These are phyloP conservation scores for Pocillopora verrucosa DNA, from an alignment of 64 coral and sea anemone genomes.

Conservation along the genomic window DNA sequence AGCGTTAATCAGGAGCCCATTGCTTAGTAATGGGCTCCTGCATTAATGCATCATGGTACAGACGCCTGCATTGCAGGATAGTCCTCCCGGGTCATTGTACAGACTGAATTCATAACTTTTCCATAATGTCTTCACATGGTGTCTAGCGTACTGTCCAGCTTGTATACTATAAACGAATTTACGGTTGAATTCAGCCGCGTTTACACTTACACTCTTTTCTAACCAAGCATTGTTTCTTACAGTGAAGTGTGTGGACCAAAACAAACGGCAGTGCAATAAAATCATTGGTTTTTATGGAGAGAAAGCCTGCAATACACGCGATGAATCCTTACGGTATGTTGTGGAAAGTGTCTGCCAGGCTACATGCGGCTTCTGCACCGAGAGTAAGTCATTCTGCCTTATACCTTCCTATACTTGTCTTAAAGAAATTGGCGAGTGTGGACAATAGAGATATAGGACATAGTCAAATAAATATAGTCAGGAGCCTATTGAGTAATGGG, in stretches of 20 bases:
- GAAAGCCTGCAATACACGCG: background rate
- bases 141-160: too few relatives aligned
- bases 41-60: too few relatives aligned
- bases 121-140: too few relatives aligned
- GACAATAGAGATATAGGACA: background rate
- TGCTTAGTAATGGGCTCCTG: too few relatives aligned
- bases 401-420: too few relatives aligned
- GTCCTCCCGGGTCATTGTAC: too few relatives aligned
- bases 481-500: background rate
- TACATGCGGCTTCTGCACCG: conserved; percentile 19
- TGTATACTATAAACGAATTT: too few relatives aligned
- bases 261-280: background rate
- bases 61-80: too few relatives aligned
- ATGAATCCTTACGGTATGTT: background rate
- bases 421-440: background rate
- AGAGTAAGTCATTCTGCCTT: background rate
- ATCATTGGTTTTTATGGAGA: background rate
- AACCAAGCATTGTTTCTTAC: background rate
- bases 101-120: too few relatives aligned
- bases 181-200: too few relatives aligned
- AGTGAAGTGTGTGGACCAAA: background rate
- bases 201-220: background rate
- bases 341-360: background rate
- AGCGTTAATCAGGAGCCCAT: too few relatives aligned
- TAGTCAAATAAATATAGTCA: too few relatives aligned